These are phyloP conservation scores for Trichoplusia ni DNA, from an alignment of 1,140 invertebrate genomes.

Conservation along the genomic window DNA sequence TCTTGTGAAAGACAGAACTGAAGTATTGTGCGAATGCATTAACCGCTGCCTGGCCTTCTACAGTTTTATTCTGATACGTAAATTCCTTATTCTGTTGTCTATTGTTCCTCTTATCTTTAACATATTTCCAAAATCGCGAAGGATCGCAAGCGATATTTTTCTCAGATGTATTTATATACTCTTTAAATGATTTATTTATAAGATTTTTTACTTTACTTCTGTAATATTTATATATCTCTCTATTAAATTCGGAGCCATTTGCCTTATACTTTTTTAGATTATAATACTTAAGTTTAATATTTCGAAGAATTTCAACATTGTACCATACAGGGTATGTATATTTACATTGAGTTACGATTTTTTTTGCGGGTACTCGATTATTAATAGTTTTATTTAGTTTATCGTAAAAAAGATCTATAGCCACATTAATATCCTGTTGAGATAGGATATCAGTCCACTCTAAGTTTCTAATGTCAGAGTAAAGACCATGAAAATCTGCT, in stretches of 20 bases:
- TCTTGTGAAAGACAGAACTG: conserved; percentile 4
- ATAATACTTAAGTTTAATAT: too few species aligned
- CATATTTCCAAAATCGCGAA: conserved; percentile 9
- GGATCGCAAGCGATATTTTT: conserved; percentile 2
- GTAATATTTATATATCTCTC: conserved; percentile 23
- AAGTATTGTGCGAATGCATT: conserved; percentile 23
- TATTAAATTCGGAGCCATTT: too few species aligned
- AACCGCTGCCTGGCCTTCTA: conserved; percentile 6
- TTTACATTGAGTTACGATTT: too few species aligned
- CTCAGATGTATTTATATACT: conserved; percentile 8
- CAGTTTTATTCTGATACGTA: not conserved
- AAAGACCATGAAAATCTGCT: not conserved
- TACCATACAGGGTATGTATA: too few species aligned
- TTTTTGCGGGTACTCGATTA: not conserved
- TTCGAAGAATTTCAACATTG: too few species aligned
- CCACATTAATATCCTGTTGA: not conserved
- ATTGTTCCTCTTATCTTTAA: not conserved
- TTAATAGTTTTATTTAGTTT: not conserved
- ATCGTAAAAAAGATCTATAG: not conserved
- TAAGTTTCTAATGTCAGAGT: not conserved
- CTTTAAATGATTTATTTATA: not conserved
- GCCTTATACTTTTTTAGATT: too few species aligned
- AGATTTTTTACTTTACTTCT: conserved; percentile 18
- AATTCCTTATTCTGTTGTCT: not conserved
- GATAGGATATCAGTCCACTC: not conserved